Conservation (phyloP, 2,888 invertebrate species). For the Ferrisia virgata region DNA sequence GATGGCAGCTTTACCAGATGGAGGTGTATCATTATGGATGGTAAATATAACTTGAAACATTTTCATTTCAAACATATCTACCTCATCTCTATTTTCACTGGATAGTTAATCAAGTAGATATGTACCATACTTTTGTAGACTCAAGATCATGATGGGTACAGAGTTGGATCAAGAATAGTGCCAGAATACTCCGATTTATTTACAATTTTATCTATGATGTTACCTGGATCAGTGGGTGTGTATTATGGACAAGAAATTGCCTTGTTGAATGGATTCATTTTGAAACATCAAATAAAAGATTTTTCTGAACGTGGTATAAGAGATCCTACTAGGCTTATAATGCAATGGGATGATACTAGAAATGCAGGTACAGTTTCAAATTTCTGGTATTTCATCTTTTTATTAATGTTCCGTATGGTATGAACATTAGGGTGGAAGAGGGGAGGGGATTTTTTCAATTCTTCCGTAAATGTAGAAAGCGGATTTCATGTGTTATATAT, state of each 20-base stretch:
- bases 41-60: background rate
- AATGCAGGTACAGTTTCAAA: background rate
- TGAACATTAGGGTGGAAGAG: too few relatives aligned
- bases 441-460: too few relatives aligned
- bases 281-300: background rate
- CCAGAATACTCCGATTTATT: background rate
- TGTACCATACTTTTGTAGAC: background rate
- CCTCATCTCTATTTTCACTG: background rate
- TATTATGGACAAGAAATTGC: background rate
- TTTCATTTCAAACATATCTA: too few relatives aligned
- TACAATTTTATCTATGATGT: background rate
- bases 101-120: too few relatives aligned
- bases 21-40: background rate
- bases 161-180: background rate
- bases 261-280: background rate
- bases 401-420: too few relatives aligned
- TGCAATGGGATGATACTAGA: conserved; percentile 1
- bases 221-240: background rate
- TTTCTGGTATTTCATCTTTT: too few relatives aligned
- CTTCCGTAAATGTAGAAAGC: too few relatives aligned
- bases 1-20: background rate
- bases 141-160: background rate
- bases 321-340: background rate
- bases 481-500: too few relatives aligned
- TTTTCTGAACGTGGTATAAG: background rate